Evolutionary conservation across 2,113 vertebrate species (phyloP).

Genomic region (Dunckerocampus dactyliophorus): DNA sequence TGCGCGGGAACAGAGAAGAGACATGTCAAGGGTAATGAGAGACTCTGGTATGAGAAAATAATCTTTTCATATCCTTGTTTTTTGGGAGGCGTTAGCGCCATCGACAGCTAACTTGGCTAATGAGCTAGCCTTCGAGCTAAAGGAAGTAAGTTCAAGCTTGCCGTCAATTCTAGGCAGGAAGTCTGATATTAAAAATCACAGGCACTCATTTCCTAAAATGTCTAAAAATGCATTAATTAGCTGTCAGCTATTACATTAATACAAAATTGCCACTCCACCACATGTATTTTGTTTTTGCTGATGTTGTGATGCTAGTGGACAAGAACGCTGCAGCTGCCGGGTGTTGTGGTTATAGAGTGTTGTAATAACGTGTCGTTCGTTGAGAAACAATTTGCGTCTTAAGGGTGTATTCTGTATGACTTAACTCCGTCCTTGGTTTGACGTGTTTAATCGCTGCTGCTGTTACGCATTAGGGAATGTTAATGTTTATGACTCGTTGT

Average conservation of each 20-base stretch:
- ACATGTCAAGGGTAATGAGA: slow-evolving; percentile 59
- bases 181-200: background rate
- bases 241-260: too few species aligned
- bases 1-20: slow-evolving; percentile 36
- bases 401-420: background rate
- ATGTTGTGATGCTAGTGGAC: background rate
- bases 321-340: background rate
- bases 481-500: background rate
- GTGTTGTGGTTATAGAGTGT: slow-evolving; percentile 12
- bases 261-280: background rate
- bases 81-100: background rate
- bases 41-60: slow-evolving; percentile 56
- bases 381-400: background rate
- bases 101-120: background rate
- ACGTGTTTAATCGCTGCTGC: too few species aligned
- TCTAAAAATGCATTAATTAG: too few species aligned
- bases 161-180: background rate
- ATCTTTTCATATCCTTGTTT: background rate
- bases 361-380: background rate
- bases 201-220: background rate
- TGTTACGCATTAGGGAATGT: background rate
- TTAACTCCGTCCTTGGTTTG: background rate
- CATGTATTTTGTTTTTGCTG: background rate
- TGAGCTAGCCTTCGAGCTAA: slow-evolving; percentile 27
- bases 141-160: background rate